Percentiles rank a stretch among this genome's conserved stretches.
Evolutionary conservation across 2,113 vertebrate species (phyloP).

Genomic region (Clarias batrachus): DNA sequence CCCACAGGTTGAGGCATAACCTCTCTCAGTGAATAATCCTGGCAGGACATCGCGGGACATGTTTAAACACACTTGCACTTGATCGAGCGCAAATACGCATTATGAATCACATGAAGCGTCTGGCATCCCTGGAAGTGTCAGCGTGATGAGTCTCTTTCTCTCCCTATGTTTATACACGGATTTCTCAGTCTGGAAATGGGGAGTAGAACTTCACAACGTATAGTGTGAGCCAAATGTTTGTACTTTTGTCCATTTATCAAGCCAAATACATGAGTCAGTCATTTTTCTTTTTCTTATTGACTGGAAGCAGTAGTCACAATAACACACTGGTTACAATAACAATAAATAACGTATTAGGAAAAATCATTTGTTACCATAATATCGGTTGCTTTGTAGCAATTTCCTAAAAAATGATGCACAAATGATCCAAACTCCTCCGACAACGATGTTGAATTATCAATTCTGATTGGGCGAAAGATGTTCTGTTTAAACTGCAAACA

Average conservation of each 20-base stretch:
- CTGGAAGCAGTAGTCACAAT: neutral
- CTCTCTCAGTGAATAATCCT: constrained; percentile 23
- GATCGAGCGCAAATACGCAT: neutral
- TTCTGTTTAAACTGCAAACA: neutral
- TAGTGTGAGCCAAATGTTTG: neutral
- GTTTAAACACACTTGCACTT: constrained; percentile 21
- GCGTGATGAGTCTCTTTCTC: neutral
- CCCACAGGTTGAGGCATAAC: neutral
- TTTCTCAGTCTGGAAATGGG: constrained; percentile 11
- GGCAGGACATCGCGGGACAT: constrained; percentile 17
- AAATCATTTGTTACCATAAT: neutral
- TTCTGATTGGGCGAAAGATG: neutral
- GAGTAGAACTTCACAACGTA: neutral
- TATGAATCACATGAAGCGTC: constrained; percentile 24
- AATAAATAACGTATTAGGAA: neutral
- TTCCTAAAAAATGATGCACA: neutral
- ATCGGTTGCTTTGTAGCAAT: neutral
- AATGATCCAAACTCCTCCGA: neutral
- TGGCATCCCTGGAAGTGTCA: constrained; percentile 27
- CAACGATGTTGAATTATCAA: neutral
- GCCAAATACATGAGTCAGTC: neutral
- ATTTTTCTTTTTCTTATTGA: neutral
- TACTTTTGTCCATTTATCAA: neutral
- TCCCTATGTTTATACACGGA: neutral
- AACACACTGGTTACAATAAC: neutral